These are phyloP conservation scores for Phoebastria nigripes DNA, from an alignment of 2,797 vertebrate species.

Conservation along the genomic window DNA sequence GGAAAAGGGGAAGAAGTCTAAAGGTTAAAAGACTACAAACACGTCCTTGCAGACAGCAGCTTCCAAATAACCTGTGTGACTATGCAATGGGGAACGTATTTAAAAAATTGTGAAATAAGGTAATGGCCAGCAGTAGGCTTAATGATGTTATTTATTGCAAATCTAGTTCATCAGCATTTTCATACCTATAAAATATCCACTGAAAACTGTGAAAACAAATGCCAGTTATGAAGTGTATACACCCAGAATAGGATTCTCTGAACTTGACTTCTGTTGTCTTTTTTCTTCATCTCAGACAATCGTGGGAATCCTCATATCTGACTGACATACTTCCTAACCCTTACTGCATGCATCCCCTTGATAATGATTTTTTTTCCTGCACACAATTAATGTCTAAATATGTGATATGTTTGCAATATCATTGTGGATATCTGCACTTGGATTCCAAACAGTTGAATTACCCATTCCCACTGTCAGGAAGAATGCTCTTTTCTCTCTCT, in stretches of 20 bases:
- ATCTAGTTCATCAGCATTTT: not conserved
- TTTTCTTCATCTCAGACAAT: not conserved
- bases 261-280: not conserved
- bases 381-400: not conserved
- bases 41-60: rapidly evolving
- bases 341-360: not conserved
- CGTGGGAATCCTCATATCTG: not conserved
- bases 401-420: not conserved
- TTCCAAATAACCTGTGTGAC: not conserved
- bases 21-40: not conserved
- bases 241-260: not conserved
- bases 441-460: not conserved
- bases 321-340: not conserved
- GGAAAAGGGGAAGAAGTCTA: not conserved
- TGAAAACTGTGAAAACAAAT: not conserved
- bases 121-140: not conserved
- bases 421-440: not conserved
- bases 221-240: not conserved
- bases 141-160: not conserved
- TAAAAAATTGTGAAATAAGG: not conserved
- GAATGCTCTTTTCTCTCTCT: not conserved
- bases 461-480: not conserved
- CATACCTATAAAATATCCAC: not conserved
- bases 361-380: not conserved
- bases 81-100: not conserved